Conservation (phyloP, 2,888 invertebrate genomes). For the Cenopis cana region DNA sequence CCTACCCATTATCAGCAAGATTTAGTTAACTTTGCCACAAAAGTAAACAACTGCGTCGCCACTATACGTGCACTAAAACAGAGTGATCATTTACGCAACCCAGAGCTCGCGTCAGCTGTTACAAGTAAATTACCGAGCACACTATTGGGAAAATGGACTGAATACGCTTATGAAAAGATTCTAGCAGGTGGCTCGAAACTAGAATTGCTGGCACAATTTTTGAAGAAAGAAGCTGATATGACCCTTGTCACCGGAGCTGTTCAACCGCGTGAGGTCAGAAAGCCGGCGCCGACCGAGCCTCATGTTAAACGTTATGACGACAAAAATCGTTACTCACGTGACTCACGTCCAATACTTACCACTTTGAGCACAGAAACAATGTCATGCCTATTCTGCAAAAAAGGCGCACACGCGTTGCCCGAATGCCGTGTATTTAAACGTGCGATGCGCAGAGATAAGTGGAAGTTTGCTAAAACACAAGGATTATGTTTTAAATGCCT, state of each 20-base stretch:
- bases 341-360: neutral
- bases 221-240: slow-evolving; percentile 42
- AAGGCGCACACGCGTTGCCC: neutral
- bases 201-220: slow-evolving; percentile 45
- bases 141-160: slow-evolving; percentile 45
- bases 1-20: slow-evolving; percentile 38
- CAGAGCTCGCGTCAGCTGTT: slow-evolving; percentile 35
- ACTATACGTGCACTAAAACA: slow-evolving; percentile 38
- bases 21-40: slow-evolving; percentile 31
- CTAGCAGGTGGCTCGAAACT: slow-evolving; percentile 32
- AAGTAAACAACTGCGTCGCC: slow-evolving; percentile 38
- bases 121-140: slow-evolving; percentile 40
- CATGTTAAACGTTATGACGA: slow-evolving; percentile 9
- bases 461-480: slow-evolving; percentile 41
- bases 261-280: too few species aligned
- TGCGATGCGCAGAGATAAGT: slow-evolving; percentile 45
- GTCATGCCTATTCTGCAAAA: neutral
- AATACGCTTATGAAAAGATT: slow-evolving; percentile 41
- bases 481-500: slow-evolving; percentile 29
- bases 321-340: slow-evolving; percentile 18
- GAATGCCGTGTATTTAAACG: slow-evolving; percentile 42
- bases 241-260: too few species aligned
- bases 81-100: slow-evolving; percentile 28
- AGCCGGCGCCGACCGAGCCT: too few species aligned
- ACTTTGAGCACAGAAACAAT: neutral